These are phyloP conservation scores for Prietella phreatophila DNA, from an alignment of 2,113 vertebrate genomes.

Conservation along the genomic window DNA sequence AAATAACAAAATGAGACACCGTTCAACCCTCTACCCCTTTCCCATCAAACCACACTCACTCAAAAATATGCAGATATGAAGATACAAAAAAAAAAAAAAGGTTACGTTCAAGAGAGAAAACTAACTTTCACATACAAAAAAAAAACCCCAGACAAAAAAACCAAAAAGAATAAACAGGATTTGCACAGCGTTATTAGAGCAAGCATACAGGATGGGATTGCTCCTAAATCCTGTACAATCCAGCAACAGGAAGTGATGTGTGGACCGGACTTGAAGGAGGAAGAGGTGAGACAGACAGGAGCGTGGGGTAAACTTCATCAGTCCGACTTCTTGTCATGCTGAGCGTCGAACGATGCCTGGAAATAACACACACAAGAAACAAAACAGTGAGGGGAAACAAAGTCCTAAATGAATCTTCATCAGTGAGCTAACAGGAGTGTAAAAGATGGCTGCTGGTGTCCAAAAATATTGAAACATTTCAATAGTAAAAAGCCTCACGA, in stretches of 20 bases:
- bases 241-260: conserved; percentile 27
- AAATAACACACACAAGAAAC: not conserved
- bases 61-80: not conserved
- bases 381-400: not conserved
- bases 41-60: not conserved
- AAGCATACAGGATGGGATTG: conserved; percentile 10
- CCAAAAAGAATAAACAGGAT: not conserved
- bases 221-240: conserved; percentile 14
- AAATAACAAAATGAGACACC: conserved; percentile 5
- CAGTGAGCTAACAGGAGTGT: too few relatives aligned
- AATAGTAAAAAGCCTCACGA: not conserved
- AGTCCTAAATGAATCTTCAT: not conserved
- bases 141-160: not conserved
- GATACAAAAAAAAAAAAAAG: too few relatives aligned
- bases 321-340: conserved; percentile 71
- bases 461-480: not conserved
- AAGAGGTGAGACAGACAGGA: conserved; percentile 11
- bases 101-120: not conserved
- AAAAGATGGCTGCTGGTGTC: not conserved
- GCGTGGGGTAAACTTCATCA: conserved; percentile 50
- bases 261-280: conserved; percentile 30
- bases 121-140: not conserved
- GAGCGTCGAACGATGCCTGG: conserved; percentile 61
- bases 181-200: not conserved
- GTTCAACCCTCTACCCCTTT: not conserved